Base-by-base conservation (phyloP, 2,113 vertebrate species). In the Lamprotornis superbus region DNA sequence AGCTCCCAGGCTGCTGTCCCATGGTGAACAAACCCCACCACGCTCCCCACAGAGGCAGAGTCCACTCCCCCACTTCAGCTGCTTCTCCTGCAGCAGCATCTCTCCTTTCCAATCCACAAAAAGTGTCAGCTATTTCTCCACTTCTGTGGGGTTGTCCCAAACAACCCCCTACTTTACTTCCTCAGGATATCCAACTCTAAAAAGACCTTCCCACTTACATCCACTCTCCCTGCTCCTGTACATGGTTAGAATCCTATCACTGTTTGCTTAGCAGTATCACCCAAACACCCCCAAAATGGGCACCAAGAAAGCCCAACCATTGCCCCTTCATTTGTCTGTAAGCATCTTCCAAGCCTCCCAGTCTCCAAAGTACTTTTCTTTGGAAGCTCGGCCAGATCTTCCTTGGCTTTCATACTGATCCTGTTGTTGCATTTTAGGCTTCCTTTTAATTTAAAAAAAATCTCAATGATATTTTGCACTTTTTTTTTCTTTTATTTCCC, bases 371-470 rank as follows among this genome's bases (percentile, higher is more conserved):
- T 20, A 14, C 12, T 15, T 28, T 9, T 24, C 33, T 85, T 80
- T 77, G 27, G 37, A 68, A 81, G 40, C 73, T 83, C 91, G 76
- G n/a, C 46, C 61, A 78, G 47, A 55, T 35, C 57, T 79, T 87
- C 28, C 40, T 61, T 70, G 71, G 68, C 44, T 70, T 88, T 83
- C 30, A 7, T 20, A 21, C 28, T 70, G 13, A 50, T 47, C 39
- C 55, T 46, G 7, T 50, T 71, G 39, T 68, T 93, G 28, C 55
- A 65, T 90, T 92, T 90, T 77, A 92, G 49, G 8, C 44, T 92
- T 92, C 68, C 10, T 86, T 89, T 61, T 89, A 64, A 93, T 90
- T 90, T 74, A 89, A 93, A 89, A 91, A 69, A 91, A 93, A 71
- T 40, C 49, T 94, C 94, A 28, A 12, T 65, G 52, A 93, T 95